Conservation (phyloP, 2,797 vertebrate genomes). For the Manis javanica region DNA sequence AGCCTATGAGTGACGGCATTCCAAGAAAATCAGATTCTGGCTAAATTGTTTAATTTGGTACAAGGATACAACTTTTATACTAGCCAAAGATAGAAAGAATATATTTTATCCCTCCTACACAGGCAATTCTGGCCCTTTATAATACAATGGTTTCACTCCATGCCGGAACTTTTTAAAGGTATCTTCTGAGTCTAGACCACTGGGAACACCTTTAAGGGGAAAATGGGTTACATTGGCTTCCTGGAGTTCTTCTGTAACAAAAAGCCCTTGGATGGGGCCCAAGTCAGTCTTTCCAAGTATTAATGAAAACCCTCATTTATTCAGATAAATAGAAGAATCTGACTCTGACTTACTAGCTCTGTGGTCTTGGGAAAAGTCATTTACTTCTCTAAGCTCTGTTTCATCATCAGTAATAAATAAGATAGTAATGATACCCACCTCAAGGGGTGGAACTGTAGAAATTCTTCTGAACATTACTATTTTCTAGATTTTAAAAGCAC, state of each 20-base stretch:
- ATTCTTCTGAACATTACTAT: slow-evolving; percentile 10
- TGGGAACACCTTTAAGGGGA: neutral
- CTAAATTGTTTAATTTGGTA: slow-evolving; percentile 9
- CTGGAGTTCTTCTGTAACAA: slow-evolving; percentile 32
- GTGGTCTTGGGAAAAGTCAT: slow-evolving; percentile 46
- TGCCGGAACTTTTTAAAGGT: neutral
- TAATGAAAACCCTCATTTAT: slow-evolving; percentile 20
- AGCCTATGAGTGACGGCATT: neutral
- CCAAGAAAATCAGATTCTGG: slow-evolving; percentile 50
- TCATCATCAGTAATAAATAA: slow-evolving; percentile 18
- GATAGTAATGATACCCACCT: slow-evolving; percentile 3
- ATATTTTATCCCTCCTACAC: neutral
- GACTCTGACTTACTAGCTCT: slow-evolving; percentile 30
- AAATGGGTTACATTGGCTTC: neutral
- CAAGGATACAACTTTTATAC: neutral
- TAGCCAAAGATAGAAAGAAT: slow-evolving; percentile 28
- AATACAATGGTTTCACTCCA: neutral
- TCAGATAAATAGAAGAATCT: slow-evolving; percentile 50
- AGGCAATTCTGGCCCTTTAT: neutral
- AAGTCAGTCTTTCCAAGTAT: slow-evolving; percentile 34
- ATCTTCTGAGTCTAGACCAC: neutral
- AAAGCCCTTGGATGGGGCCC: neutral
- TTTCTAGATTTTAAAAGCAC: slow-evolving; percentile 6
- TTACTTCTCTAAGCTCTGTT: slow-evolving; percentile 38
- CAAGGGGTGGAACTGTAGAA: slow-evolving; percentile 39